Conservation (phyloP, 2,797 vertebrate species). For the Melanotaenia maccullochi region DNA sequence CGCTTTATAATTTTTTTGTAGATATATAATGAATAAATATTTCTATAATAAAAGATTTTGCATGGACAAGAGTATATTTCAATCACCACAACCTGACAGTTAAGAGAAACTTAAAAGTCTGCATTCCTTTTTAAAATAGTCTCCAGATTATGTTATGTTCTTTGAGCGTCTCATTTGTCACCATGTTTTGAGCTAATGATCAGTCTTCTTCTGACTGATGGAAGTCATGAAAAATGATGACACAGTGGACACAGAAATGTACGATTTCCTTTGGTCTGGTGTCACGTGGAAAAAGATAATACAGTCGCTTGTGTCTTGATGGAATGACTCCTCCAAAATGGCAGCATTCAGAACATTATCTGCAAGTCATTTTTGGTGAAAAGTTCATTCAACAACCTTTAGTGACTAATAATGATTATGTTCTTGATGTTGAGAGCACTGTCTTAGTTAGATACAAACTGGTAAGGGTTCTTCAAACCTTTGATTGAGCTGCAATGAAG, state of each 20-base stretch:
- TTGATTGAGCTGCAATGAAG: conserved; percentile 38
- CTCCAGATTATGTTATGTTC: background rate
- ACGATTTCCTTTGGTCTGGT: conserved; percentile 44
- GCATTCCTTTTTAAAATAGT: background rate
- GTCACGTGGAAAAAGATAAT: conserved; percentile 31
- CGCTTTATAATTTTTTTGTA: conserved; percentile 32
- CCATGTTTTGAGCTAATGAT: conserved; percentile 10
- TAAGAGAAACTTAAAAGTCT: background rate
- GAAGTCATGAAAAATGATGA: conserved; percentile 12
- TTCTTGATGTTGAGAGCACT: background rate
- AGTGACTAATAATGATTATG: conserved; percentile 6
- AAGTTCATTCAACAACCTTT: background rate
- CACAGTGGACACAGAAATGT: conserved; percentile 16
- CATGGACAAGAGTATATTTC: no score
- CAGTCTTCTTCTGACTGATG: conserved; percentile 24
- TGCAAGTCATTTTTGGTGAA: conserved; percentile 7
- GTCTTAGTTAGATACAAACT: conserved; percentile 16
- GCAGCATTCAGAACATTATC: background rate
- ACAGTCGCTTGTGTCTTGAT: conserved; percentile 12
- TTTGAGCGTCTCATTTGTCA: conserved; percentile 6
- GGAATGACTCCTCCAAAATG: background rate
- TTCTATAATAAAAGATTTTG: background rate
- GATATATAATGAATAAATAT: background rate
- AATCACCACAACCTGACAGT: background rate
- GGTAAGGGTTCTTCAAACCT: conserved; percentile 30